phyloP scores from a whole-genome alignment of 2,113 vertebrate species.

The Lontra canadensis region DNA sequence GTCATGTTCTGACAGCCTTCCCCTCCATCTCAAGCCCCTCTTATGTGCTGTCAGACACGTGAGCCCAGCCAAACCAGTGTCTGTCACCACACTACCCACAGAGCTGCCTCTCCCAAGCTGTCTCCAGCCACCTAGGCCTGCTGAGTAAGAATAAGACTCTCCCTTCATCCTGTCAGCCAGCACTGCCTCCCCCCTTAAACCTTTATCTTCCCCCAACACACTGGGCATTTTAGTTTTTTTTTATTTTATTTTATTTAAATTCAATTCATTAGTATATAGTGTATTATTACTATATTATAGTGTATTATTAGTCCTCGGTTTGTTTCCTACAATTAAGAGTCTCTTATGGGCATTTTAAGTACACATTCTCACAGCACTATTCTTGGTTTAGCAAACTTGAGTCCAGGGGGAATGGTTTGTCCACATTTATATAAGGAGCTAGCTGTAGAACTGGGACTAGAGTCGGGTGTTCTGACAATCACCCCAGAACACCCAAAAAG shows the following conservation, averaged over 20 bases:
- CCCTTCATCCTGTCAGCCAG: constrained; percentile 4
- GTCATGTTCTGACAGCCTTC: neutral
- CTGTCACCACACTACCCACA: constrained; percentile 57
- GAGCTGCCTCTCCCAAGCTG: neutral
- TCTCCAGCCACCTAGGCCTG: neutral
- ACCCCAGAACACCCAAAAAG: neutral
- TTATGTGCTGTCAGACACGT: neutral
- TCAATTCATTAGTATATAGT: neutral
- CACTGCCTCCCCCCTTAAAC: neutral
- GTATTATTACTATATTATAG: neutral
- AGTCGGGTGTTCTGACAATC: neutral
- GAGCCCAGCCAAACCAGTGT: neutral
- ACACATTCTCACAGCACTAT: neutral
- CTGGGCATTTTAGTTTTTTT: neutral
- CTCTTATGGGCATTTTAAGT: neutral
- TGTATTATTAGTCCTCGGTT: neutral
- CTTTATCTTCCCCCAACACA: neutral
- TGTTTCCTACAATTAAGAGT: neutral
- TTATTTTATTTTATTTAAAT: neutral
- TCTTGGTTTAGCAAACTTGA: neutral
- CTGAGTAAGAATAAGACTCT: constrained; percentile 30
- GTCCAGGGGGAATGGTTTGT: neutral
- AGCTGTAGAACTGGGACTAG: neutral
- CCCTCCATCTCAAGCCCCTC: neutral
- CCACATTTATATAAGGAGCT: neutral